Base-by-base conservation (phyloP, 53 echinoderm and acorn worm genomes). In the Henricia sp. region DNA sequence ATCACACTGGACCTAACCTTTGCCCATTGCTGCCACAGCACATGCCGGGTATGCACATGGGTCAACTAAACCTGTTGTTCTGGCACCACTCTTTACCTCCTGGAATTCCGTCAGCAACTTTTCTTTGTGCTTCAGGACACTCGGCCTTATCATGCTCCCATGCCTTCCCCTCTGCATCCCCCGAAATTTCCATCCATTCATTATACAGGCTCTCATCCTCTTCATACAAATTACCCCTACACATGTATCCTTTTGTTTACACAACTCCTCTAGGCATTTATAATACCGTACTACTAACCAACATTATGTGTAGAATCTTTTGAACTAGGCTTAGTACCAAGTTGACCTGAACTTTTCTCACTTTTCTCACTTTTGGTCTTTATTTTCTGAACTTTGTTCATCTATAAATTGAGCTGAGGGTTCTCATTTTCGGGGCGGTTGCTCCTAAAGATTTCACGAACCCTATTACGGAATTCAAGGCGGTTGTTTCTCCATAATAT, bases 251-350 rank as follows among this genome's bases (percentile, higher is more conserved):
- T 48, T 50, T 12, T 44, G 43, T 39, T 72, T 54, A 62, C 82
- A 83, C 26, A 72, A n/a, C 10, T 63, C 63, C 27, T 88, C 83
- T 37, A 88, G 4, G 3, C 30, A 26, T 9, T 71, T 88, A 9
- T 41, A 88, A 35, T 33, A 83, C 10, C 72, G 38, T 2, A 83
- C 89, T 50, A 82, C 83, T 38, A 88, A 41, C 83, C 37, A 88
- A 55, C 29, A 78, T 41, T 12, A 78, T 78, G 41, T 78, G 78
- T 16, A 78, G 78, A 37, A 63, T 41, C n/a, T n/a, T n/a, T n/a
- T n/a, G n/a, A n/a, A n/a, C n/a, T n/a, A n/a, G n/a, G n/a, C n/a
- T n/a, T n/a, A n/a, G n/a, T n/a, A n/a, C n/a, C n/a, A n/a, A n/a
- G n/a, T n/a, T n/a, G n/a, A n/a, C n/a, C n/a, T n/a, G n/a, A n/a